Base-by-base conservation (phyloP, 2,113 vertebrate genomes). In the Neofelis nebulosa region DNA sequence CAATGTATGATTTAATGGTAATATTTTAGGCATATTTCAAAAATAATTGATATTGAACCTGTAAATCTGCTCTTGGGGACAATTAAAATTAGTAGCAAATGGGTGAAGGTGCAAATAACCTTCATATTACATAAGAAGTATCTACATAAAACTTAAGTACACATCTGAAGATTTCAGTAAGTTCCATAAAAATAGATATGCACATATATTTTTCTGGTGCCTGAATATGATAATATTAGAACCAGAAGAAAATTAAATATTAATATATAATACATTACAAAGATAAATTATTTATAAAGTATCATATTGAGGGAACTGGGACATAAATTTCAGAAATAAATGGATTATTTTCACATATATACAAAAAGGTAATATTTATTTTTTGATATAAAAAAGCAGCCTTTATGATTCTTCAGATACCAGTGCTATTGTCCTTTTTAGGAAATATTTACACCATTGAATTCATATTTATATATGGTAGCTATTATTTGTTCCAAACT, bases 191-290 rank as follows among this genome's bases (percentile, higher is more conserved):
- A 79, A 50, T 83, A 66, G 33, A 76, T 36, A 45, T n/a, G 36
- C 23, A 82, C 2, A 79, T 63, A 48, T 88, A 78, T 73, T 83
- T 66, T 61, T 66, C n/a, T 74, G 13, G 14, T 48, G 3, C 27
- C 68, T 86, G 21, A 81, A 61, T 73, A 57, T 16, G 8, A 65
- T 87, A 65, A 50, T 87, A 91, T 55, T 55, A 0, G 16, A 84
- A 45, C 0, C 27, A 80, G 5, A 81, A 89, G 25, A 91, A 97
- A 97, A 88, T 57, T 94, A 93, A 91, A 41, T 71, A 71, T 87
- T 92, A 85, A 89, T 55, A 68, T 84, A 29, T 12, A 66, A 78
- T 82, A 48, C 16, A 91, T 19, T 92, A 57, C 2, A 76, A 69
- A 85, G 9, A 81, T 76, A 71, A 89, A 57, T 66, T 61, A 55